phyloP scores from a whole-genome alignment of 2,797 vertebrate species.

The Sebastes trivittatus region DNA sequence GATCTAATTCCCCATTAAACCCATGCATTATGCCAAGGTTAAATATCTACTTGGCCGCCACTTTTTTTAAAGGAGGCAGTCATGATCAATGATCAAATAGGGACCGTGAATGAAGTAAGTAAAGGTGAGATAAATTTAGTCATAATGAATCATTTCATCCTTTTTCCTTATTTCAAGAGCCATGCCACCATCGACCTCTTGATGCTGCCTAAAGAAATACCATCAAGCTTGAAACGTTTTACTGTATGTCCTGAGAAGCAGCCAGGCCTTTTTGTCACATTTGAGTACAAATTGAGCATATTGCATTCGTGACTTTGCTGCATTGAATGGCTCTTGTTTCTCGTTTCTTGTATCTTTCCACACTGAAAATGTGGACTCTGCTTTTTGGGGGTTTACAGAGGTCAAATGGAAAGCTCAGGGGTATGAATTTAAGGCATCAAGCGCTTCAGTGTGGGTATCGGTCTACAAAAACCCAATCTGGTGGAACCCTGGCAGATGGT shows the following conservation, averaged over 20 bases:
- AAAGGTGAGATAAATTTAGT: not conserved
- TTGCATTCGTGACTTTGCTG: not conserved
- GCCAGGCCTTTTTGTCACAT: not conserved
- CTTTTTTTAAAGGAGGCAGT: not conserved
- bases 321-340: not conserved
- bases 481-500: constrained; percentile 54
- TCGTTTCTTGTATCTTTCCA: not conserved
- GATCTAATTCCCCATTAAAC: no score
- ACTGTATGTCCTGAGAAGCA: not conserved
- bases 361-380: not conserved
- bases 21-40: not conserved
- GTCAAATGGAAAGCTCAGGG: constrained; percentile 15
- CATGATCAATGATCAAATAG: not conserved
- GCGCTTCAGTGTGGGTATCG: constrained; percentile 8
- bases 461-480: constrained; percentile 27
- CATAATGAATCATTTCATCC: not conserved
- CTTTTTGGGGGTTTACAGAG: not conserved
- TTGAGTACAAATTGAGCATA: not conserved
- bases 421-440: not conserved
- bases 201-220: not conserved
- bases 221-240: not conserved
- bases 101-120: not conserved
- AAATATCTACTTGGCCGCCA: not conserved
- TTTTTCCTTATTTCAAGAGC: not conserved
- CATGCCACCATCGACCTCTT: not conserved